phyloP scores from a whole-genome alignment of 2,797 vertebrate genomes.

The Dicrostonyx torquatus region DNA sequence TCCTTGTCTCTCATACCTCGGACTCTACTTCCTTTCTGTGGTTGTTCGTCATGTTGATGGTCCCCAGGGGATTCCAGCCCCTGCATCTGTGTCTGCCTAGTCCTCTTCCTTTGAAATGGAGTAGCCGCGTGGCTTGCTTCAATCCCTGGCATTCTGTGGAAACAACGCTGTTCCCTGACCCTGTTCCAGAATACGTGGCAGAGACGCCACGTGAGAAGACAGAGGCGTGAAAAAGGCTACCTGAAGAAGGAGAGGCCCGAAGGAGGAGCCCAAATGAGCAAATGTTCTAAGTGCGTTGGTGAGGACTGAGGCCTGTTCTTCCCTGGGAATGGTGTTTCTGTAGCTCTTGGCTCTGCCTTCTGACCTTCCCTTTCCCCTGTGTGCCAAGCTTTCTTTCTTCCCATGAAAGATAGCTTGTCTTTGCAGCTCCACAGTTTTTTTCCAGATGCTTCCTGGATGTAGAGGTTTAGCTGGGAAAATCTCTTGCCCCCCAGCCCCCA shows the following conservation, averaged over 20 bases:
- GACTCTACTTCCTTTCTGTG: not conserved
- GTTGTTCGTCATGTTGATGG: not conserved
- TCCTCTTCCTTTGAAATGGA: not conserved
- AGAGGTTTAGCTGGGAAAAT: not conserved
- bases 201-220: not conserved
- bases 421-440: not conserved
- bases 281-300: not conserved
- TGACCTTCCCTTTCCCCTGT: not conserved
- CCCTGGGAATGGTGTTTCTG: not conserved
- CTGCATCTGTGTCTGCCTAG: not conserved
- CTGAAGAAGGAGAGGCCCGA: not conserved
- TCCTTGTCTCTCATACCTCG: not conserved
- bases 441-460: not conserved
- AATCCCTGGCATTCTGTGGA: not conserved
- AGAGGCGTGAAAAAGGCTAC: not conserved
- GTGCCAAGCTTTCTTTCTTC: constrained; percentile 7
- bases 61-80: not conserved
- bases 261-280: not conserved
- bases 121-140: not conserved
- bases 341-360: constrained; percentile 21
- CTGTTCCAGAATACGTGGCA: not conserved
- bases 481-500: not conserved
- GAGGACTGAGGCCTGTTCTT: not conserved
- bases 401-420: not conserved
- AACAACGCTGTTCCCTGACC: not conserved